Evolutionary conservation across 2,797 vertebrate species (phyloP), one percentile per base, ranked within the genome.

Genomic region (Notolepis coatsorum): DNA sequence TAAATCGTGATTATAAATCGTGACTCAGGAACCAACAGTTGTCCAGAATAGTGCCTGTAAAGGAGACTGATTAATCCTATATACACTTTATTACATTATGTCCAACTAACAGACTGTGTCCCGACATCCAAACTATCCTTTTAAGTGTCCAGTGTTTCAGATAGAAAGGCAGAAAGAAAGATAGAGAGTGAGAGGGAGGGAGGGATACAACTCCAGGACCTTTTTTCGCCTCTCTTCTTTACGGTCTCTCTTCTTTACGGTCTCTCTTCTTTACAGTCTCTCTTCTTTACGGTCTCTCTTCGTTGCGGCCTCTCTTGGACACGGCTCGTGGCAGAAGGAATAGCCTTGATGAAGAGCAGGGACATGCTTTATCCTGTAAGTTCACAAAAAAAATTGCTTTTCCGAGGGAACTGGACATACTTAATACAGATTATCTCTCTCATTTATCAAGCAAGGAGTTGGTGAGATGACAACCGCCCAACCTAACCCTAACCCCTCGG

Each of bases 271-370:
- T n/a, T n/a, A n/a, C n/a, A n/a, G n/a, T n/a, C n/a, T n/a, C n/a
- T n/a, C n/a, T n/a, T n/a, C n/a, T n/a, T n/a, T n/a, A n/a, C n/a
- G n/a, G n/a, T n/a, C n/a, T n/a, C n/a, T n/a, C 69, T 67, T 61
- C 80, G 76, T 77, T 76, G 68, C 67, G 90, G 92, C 68, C 92
- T 90, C 92, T 91, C n/a, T n/a, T n/a, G n/a, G 93, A 91, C 90
- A 93, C 83, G 90, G 89, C 91, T 94, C 92, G 88, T 93, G 91
- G 93, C 91, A 91, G 88, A 89, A 92, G 91, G 92, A 92, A 92
- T 84, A 90, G 89, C 87, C 91, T 81, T 94, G 94, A 96, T 92
- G 85, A 88, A 95, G 93, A 92, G 86, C 95, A 97, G 95, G 93
- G 93, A 91, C 91, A 67, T 84, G 80, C 92, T 93, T 93, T 91